phyloP scores from a whole-genome alignment of 1,140 invertebrate species.

The Magallana angulata region DNA sequence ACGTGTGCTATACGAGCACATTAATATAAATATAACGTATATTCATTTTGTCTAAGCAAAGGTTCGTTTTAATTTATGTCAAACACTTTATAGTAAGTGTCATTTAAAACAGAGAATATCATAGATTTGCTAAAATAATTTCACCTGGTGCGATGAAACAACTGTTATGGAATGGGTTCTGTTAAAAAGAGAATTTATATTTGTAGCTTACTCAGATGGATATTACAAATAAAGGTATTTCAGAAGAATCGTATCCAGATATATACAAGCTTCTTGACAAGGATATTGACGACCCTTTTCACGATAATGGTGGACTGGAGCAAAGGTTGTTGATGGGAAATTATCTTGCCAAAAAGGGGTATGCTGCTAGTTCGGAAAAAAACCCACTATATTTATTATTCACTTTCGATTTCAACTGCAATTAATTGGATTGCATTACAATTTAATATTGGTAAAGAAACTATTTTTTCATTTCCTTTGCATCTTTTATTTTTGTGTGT shows the following conservation, averaged over 20 bases:
- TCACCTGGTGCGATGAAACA: too few relatives aligned
- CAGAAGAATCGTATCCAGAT: neutral
- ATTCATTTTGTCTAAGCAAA: too few relatives aligned
- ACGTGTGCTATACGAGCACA: too few relatives aligned
- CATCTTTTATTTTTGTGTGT: too few relatives aligned
- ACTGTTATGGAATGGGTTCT: too few relatives aligned
- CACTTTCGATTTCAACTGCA: neutral
- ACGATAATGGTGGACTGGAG: neutral
- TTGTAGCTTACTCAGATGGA: neutral
- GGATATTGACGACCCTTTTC: constrained; percentile 20
- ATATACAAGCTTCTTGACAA: constrained; percentile 25
- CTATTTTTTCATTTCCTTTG: too few relatives aligned
- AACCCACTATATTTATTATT: neutral
- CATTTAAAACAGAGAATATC: too few relatives aligned
- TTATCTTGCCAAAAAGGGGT: constrained; percentile 37
- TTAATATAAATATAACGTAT: too few relatives aligned
- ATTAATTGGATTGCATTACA: neutral
- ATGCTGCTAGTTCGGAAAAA: neutral
- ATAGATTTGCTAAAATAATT: too few relatives aligned
- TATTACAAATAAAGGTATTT: neutral
- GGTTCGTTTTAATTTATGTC: too few relatives aligned
- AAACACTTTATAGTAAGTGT: too few relatives aligned
- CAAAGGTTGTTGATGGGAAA: constrained; percentile 41
- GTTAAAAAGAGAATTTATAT: too few relatives aligned
- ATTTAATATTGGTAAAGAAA: neutral